Percentiles rank a stretch among this genome's conserved stretches.
Conservation (phyloP, 2,113 vertebrate species). For the Litocranius walleri region DNA sequence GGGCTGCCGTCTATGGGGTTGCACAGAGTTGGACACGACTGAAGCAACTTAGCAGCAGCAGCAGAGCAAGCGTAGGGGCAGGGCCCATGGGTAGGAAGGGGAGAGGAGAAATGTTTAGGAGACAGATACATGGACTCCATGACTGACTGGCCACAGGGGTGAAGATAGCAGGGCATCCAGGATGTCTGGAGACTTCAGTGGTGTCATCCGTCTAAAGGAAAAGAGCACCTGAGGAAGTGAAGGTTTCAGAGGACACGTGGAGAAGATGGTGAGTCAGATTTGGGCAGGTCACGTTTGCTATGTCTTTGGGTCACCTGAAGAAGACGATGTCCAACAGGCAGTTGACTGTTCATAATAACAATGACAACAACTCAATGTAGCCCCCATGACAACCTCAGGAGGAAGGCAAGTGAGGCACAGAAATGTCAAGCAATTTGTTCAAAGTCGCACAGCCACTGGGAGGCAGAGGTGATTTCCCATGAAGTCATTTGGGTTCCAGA, state of each 20-base stretch:
- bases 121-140: not conserved
- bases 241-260: not conserved
- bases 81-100: accelerated
- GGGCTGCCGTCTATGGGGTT: too few relatives aligned
- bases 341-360: not conserved
- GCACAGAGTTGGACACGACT: too few relatives aligned
- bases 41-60: too few relatives aligned
- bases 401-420: not conserved
- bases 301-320: too few relatives aligned
- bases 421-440: not conserved
- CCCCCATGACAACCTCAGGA: not conserved
- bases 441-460: not conserved
- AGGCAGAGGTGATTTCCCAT: not conserved
- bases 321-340: not conserved
- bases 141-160: not conserved
- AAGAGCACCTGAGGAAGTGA: not conserved
- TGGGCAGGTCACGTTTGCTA: too few relatives aligned
- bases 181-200: too few relatives aligned
- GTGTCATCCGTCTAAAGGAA: not conserved
- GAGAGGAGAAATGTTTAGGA: not conserved
- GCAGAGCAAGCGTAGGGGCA: not conserved
- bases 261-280: not conserved
- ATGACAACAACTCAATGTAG: not conserved
- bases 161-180: not conserved
- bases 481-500: not conserved